Evolutionary conservation across 2,888 invertebrate genomes (phyloP).

Genomic region (Cryptophagus acutangulus): DNA sequence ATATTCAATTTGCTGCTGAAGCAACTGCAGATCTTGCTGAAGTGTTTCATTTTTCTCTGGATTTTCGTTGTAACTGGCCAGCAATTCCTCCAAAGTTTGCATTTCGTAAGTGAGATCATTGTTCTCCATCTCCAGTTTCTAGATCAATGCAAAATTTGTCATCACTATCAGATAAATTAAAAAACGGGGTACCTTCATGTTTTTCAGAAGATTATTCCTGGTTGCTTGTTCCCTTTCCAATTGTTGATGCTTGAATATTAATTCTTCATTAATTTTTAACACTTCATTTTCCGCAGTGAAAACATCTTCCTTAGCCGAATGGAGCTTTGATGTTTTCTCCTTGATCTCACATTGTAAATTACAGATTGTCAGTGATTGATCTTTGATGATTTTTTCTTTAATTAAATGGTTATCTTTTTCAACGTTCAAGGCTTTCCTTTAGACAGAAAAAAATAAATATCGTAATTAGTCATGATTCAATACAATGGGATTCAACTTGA

Average conservation of each 20-base stretch:
- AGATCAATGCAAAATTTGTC: no score
- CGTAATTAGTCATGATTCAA: no score
- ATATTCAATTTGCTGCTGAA: slow-evolving; percentile 24
- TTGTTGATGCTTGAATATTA: background rate
- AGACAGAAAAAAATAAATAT: slow-evolving; percentile 7
- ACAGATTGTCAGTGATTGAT: slow-evolving; percentile 29
- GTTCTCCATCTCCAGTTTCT: slow-evolving; percentile 28
- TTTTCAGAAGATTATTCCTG: slow-evolving; percentile 25
- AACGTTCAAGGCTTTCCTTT: slow-evolving; percentile 23
- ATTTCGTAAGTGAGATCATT: slow-evolving; percentile 24
- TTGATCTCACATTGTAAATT: slow-evolving; percentile 26
- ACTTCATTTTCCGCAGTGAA: background rate
- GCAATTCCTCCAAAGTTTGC: slow-evolving; percentile 24
- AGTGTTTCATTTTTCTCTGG: slow-evolving; percentile 13
- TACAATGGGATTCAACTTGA: no score
- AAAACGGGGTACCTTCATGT: slow-evolving; percentile 23
- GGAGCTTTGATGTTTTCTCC: slow-evolving; percentile 25
- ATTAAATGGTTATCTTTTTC: slow-evolving; percentile 29
- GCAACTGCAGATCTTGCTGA: slow-evolving; percentile 17
- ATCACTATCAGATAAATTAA: no score
- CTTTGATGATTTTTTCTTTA: slow-evolving; percentile 34
- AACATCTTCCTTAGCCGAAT: background rate
- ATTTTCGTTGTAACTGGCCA: slow-evolving; percentile 22
- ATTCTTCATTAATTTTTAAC: background rate
- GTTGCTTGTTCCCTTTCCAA: slow-evolving; percentile 26